Conservation (phyloP, 1,140 invertebrate genomes). For the Solen grandis region DNA sequence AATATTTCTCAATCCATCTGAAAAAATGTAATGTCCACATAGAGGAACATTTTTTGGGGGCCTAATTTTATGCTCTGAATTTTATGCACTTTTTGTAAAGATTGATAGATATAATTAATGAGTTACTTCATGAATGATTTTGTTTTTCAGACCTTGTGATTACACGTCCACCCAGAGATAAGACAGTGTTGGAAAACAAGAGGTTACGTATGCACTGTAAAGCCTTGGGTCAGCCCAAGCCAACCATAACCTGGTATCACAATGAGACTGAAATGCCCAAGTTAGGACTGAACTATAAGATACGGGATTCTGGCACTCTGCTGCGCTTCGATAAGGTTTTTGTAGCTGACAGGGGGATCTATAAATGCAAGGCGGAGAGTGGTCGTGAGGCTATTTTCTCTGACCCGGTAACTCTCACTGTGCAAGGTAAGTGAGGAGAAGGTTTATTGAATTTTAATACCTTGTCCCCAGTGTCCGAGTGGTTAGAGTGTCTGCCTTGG, state of each 20-base stretch:
- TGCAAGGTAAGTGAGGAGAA: constrained; percentile 54
- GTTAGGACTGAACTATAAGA: constrained; percentile 53
- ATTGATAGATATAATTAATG: too few species aligned
- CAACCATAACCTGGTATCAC: constrained; percentile 75
- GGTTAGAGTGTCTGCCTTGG: too few species aligned
- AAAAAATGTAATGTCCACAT: too few species aligned
- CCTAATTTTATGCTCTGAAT: too few species aligned
- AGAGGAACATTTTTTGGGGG: too few species aligned
- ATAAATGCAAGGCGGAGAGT: constrained; percentile 56
- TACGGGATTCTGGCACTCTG: constrained; percentile 42
- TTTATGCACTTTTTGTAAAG: too few species aligned
- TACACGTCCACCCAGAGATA: constrained; percentile 58
- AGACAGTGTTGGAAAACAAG: constrained; percentile 58
- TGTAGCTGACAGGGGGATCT: constrained; percentile 58
- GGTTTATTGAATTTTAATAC: not conserved
- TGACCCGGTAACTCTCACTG: constrained; percentile 54
- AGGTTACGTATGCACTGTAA: constrained; percentile 59
- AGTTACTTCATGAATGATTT: too few species aligned
- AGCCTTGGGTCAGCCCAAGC: constrained; percentile 74
- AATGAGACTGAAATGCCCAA: constrained; percentile 47
- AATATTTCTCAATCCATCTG: too few species aligned
- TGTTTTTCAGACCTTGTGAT: constrained; percentile 58
- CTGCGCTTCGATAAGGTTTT: constrained; percentile 59
- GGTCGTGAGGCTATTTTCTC: constrained; percentile 49
- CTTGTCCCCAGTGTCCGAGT: too few species aligned